Base-by-base conservation (phyloP, 2,888 invertebrate genomes). In the Cerceris ruficornis region DNA sequence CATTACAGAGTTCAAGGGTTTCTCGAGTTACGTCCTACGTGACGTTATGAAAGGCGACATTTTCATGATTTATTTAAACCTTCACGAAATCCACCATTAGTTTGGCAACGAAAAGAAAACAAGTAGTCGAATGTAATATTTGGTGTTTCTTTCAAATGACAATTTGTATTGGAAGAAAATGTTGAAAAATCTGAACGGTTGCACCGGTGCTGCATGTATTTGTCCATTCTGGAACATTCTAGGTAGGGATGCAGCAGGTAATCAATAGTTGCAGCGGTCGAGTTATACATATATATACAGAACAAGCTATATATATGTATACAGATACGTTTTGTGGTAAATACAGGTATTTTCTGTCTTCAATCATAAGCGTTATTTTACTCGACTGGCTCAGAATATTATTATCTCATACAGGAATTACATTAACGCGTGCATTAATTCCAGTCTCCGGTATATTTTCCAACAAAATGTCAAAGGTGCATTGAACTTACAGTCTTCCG, bases 211-310 rank as follows among this genome's bases (percentile, higher is more conserved):
- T 6, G 46, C 11, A 61, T 59, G 42, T 43, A 46, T 58, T 54
- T 11, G 58, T 64, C 8, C 57, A 17, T 55, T 79, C 77, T 17
- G 65, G 84, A 84, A 71, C 58, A 65, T 80, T 83, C 81, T 61
- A 77, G 54, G 68, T 50, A 39, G 69, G 59, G 80, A 74, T 75
- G 66, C 75, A 76, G 75, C 70, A 62, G 71, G 78, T 76, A 84
- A 85, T 85, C 85, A 70, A 85, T 86, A 85, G 73, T 60, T 82
- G 78, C 80, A 77, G 55, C 74, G 69, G 39, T 50, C 28, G 76
- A 83, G 76, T 69, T 79, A 71, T 73, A 74, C 72, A 72, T 72
- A 60, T 75, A 71, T 65, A 65, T 46, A 73, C 28, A 28, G 4
- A 28, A 28, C 43, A 41, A 50, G 15, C 43, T 14, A 17, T 46